A percentile compares a stretch with the other conserved stretches of the same genome.
Conservation (phyloP, 2,888 invertebrate genomes). For the Cataglyphis livida region DNA sequence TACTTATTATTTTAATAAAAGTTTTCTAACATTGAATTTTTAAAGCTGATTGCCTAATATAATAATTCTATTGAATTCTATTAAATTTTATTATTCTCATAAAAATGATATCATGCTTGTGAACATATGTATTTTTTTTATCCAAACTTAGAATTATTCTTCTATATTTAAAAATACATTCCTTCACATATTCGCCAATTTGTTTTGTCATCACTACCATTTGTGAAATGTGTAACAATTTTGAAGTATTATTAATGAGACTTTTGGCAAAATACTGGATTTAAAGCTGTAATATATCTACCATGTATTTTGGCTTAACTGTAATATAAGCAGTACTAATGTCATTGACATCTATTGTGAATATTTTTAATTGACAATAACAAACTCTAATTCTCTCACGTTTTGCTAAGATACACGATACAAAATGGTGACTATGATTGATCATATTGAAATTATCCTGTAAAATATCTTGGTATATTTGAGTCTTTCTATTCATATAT, state of each 20-base stretch:
- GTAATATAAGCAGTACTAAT: background rate
- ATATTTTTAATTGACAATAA: slow-evolving; percentile 40
- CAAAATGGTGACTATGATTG: slow-evolving; percentile 42
- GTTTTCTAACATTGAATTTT: slow-evolving; percentile 4
- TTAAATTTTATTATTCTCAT: slow-evolving; percentile 27
- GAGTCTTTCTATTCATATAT: background rate
- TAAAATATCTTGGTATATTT: background rate
- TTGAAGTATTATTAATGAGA: slow-evolving; percentile 66
- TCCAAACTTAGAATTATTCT: slow-evolving; percentile 62
- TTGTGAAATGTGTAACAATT: slow-evolving; percentile 72
- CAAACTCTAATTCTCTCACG: background rate
- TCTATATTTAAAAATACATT: slow-evolving; percentile 71
- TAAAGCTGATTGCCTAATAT: background rate
- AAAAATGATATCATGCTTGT: slow-evolving; percentile 70
- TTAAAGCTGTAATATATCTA: slow-evolving; percentile 10
- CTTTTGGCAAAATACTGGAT: slow-evolving; percentile 18
- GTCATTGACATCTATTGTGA: slow-evolving; percentile 24
- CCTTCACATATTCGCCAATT: slow-evolving; percentile 69
- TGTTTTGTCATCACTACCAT: slow-evolving; percentile 65
- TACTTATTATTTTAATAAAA: slow-evolving; percentile 39
- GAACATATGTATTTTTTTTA: slow-evolving; percentile 54
- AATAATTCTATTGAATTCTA: slow-evolving; percentile 38
- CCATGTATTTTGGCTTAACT: slow-evolving; percentile 1
- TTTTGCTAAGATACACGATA: background rate
- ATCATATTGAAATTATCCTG: slow-evolving; percentile 17